Evolutionary conservation across 2,888 invertebrate species (phyloP).

Genomic region (Luperina nickerlii): DNA sequence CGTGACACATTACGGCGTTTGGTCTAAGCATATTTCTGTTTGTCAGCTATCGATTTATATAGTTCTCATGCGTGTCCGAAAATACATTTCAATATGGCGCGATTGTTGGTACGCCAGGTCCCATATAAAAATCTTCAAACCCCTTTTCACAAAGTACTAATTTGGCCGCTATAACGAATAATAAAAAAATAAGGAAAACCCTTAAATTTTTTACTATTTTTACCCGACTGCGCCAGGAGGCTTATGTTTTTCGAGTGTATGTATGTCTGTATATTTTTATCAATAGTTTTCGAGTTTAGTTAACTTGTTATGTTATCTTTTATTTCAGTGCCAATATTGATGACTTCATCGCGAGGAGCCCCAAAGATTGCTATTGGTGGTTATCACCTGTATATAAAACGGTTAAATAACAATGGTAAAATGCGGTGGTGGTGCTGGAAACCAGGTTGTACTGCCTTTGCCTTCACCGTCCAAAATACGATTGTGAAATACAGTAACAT

Average conservation of each 20-base stretch:
- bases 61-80: background rate
- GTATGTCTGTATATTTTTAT: background rate
- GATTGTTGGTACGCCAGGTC: background rate
- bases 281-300: background rate
- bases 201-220: background rate
- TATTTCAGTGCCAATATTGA: slow-evolving; percentile 13
- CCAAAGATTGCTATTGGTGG: slow-evolving; percentile 19
- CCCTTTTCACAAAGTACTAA: background rate
- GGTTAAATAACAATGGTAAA: slow-evolving; percentile 24
- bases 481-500: slow-evolving; percentile 66
- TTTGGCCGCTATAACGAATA: background rate
- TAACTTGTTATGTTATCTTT: background rate
- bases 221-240: no score
- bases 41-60: background rate
- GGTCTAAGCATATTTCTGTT: background rate
- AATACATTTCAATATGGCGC: background rate
- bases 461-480: slow-evolving; percentile 67
- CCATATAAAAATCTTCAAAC: background rate
- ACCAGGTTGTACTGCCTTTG: slow-evolving; percentile 67
- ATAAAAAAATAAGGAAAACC: background rate
- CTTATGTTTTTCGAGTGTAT: no score
- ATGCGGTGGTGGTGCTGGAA: slow-evolving; percentile 73
- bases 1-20: background rate
- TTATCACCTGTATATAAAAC: slow-evolving; percentile 19
- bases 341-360: slow-evolving; percentile 22